Base-by-base conservation (phyloP, 1,140 invertebrate species). In the Adoxophyes honmai region DNA sequence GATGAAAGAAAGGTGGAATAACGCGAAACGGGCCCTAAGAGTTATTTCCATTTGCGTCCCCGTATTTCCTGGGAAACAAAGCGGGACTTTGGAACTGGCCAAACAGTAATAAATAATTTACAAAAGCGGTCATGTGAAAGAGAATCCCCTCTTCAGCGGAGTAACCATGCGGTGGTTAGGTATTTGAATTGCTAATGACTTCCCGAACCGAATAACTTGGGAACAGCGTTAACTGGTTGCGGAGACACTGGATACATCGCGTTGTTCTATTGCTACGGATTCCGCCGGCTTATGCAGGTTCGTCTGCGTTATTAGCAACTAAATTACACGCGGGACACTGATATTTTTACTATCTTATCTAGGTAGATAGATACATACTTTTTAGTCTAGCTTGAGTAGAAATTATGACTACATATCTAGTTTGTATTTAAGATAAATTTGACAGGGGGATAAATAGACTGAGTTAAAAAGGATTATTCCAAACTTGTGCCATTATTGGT, bases 131-230 rank as follows among this genome's bases (percentile, higher is more conserved):
- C 75, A 73, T 78, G 76, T 81, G 75, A 76, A 76, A 73, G 71
- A 74, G 70, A 64, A 69, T 71, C 68, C 77, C 68, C 66, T 67
- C 64, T 63, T 75, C 66, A 59, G 62, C 54, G 57, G 64, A 57
- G 63, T 64, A 64, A 66, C 63, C 67, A 70, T 64, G 71, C 73
- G 68, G 60, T 70, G 73, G 76, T 73, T 77, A 71, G 71, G 64
- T 75, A 80, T 84, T 84, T 84, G 81, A 80, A 84, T 81, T 84
- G 81, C 78, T 84, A 81, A 84, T 84, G 73, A 84, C 70, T 76
- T 70, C 73, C 73, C 73, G 63, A 61, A 62, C 66, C 72, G 74
- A 80, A 78, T 81, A 80, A 84, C 73, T 81, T 81, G 68, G 64
- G 55, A 68, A 48, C 59, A 14, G 60, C 55, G 60, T 68, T 76